phyloP scores from a whole-genome alignment of 1,140 invertebrate genomes.

The Parasteatoda tepidariorum region DNA sequence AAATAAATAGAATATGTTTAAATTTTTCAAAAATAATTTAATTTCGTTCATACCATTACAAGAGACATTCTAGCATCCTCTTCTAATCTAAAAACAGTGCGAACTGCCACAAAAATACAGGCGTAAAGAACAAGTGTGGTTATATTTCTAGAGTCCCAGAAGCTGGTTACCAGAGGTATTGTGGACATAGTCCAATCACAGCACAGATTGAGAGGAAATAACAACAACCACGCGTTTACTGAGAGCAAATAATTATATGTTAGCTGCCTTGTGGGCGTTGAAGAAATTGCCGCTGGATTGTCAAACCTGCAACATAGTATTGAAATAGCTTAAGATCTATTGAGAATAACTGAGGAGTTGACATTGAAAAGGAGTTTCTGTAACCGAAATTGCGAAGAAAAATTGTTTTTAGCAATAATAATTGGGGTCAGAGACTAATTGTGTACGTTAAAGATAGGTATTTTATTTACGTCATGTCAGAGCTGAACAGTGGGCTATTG shows the following conservation, averaged over 20 bases:
- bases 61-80: constrained; percentile 37
- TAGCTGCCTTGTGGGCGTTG: constrained; percentile 83
- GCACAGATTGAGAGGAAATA: constrained; percentile 89
- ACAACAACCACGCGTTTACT: constrained; percentile 88
- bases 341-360: neutral
- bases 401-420: neutral
- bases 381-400: neutral
- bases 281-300: constrained; percentile 89
- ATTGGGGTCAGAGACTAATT: too few species aligned
- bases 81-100: constrained; percentile 65
- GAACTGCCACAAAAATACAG: constrained; percentile 74
- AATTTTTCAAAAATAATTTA: neutral
- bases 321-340: too few species aligned
- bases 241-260: constrained; percentile 93
- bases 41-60: constrained; percentile 14
- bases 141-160: constrained; percentile 85
- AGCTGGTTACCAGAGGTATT: constrained; percentile 83
- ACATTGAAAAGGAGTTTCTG: neutral
- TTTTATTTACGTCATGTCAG: too few species aligned
- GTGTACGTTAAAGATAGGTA: too few species aligned
- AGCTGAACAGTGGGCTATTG: too few species aligned
- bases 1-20: too few species aligned
- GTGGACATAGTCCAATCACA: constrained; percentile 99
- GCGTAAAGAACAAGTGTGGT: constrained; percentile 80
- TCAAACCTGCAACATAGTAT: constrained; percentile 71